A percentile compares a stretch with the other conserved stretches of the same genome.
phyloP scores from a whole-genome alignment of 2,797 vertebrate genomes.

The Lepidocolaptes lacrymiger region DNA sequence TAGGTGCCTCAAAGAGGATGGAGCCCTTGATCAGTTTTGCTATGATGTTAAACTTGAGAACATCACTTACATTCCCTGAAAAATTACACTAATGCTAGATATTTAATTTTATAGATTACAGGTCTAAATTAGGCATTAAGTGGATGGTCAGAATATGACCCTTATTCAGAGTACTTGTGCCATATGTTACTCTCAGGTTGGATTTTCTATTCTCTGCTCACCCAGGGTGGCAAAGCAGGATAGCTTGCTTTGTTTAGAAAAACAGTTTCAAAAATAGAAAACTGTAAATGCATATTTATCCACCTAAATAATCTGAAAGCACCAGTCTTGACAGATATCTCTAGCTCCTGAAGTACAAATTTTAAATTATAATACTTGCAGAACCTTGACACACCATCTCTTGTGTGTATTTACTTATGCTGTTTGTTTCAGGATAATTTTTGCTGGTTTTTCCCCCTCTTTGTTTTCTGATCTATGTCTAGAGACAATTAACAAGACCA shows the following conservation, averaged over 20 bases:
- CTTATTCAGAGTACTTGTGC: background rate
- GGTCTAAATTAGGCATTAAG: background rate
- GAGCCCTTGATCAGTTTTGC: background rate
- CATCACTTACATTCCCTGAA: background rate
- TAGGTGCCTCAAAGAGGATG: background rate
- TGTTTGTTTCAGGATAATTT: background rate
- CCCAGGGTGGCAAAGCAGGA: background rate
- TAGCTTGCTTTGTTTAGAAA: background rate
- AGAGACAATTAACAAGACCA: background rate
- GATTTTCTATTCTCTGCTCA: background rate
- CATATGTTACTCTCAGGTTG: background rate
- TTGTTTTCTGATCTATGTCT: background rate
- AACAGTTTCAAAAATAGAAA: background rate
- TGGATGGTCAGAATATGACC: background rate
- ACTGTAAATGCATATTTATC: background rate
- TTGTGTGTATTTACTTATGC: background rate
- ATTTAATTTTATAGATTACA: background rate
- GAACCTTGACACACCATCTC: background rate
- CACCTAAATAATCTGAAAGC: background rate
- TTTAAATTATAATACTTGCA: background rate
- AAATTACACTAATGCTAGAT: background rate
- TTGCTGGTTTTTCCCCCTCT: background rate
- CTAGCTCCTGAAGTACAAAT: background rate
- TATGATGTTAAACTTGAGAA: background rate
- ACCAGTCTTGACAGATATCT: background rate